phyloP scores from a whole-genome alignment of 2,888 invertebrate genomes.

The Baronia brevicornis region DNA sequence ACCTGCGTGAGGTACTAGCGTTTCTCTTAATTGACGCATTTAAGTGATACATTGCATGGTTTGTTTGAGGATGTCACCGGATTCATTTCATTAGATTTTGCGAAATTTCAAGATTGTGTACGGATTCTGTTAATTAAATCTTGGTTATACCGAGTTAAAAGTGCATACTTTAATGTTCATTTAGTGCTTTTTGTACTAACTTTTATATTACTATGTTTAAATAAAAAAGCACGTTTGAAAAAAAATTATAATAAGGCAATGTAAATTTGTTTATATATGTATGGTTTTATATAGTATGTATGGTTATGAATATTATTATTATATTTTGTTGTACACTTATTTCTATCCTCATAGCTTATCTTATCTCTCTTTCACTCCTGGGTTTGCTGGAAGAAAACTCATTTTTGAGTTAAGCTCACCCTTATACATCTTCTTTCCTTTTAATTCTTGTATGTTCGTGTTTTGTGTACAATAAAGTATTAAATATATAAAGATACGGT shows the following conservation, averaged over 20 bases:
- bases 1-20: conserved; percentile 57
- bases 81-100: conserved; percentile 22
- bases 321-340: too few relatives aligned
- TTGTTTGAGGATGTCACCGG: conserved; percentile 36
- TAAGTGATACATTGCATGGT: conserved; percentile 51
- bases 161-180: conserved; percentile 12
- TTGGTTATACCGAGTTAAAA: too few relatives aligned
- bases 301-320: too few relatives aligned
- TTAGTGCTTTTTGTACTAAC: conserved; percentile 11
- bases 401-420: too few relatives aligned
- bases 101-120: conserved; percentile 15
- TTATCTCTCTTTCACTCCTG: too few relatives aligned
- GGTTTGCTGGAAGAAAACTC: too few relatives aligned
- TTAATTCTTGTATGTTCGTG: too few relatives aligned
- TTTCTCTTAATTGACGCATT: conserved; percentile 64
- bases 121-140: conserved; percentile 19
- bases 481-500: too few relatives aligned
- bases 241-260: conserved; percentile 5
- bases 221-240: conserved; percentile 7
- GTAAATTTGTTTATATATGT: conserved; percentile 12
- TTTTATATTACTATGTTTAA: too few relatives aligned
- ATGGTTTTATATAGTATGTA: too few relatives aligned
- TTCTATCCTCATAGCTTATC: too few relatives aligned
- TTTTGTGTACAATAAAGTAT: conserved; percentile 14
- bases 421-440: too few relatives aligned